Base-by-base conservation (phyloP, 2,797 vertebrate genomes). In the Gallinago stenura region DNA sequence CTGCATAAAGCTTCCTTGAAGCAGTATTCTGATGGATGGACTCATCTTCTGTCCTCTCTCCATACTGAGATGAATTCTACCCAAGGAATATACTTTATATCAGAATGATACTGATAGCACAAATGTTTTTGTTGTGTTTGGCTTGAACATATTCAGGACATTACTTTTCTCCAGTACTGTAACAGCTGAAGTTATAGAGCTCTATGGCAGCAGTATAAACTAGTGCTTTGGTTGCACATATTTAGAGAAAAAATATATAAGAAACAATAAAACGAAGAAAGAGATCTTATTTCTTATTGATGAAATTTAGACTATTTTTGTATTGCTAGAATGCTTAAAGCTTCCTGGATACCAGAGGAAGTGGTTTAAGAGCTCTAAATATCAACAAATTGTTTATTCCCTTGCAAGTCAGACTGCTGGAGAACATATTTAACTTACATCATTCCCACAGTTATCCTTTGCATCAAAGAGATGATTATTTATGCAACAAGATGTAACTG, bases 401-500 rank as follows among this genome's bases (percentile, higher is more conserved):
- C 68, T 90, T 87, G 54, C 86, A 96, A 97, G 83, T 91, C 87
- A 93, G 89, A 68, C 82, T 95, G 93, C 95, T 95, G 76, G 79
- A 95, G 93, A 97, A 89, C 79, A 87, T 89, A 94, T 94, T 97
- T 93, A 95, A 90, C 87, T 87, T 86, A 85, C 92, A 80, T 97
- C 96, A 96, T 95, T 84, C 70, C 73, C 72, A 91, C 16, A 93
- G 92, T 95, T 96, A 97, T 95, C 93, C 72, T 89, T 84, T 75
- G 79, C 92, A 97, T 96, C 96, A 95, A 97, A 97, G 92, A 95
- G 64, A 95, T 95, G 87, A 97, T 97, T 96, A 97, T 97, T 96
- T 97, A 97, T 97, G 95, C 93, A 96, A 92, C 68, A 90, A 96
- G 94, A 97, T 1, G 2, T 88, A 97, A 94, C 95, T 81, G 80